These are phyloP conservation scores for Antedon mediterranea DNA, from an alignment of 53 echinoderm and acorn worm species.

Conservation along the genomic window DNA sequence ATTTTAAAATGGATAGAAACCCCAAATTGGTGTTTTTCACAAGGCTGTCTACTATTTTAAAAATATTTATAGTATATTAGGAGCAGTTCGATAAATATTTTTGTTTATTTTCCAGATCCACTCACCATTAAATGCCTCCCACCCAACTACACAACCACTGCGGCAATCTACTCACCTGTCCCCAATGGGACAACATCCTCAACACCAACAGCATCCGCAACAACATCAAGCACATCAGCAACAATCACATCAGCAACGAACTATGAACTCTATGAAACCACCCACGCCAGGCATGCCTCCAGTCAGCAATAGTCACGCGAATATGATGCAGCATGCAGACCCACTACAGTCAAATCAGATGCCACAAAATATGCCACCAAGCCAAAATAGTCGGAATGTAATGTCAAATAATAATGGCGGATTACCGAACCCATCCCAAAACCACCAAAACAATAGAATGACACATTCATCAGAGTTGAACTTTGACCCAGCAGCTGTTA, in stretches of 20 bases:
- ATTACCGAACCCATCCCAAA: slow-evolving; percentile 17
- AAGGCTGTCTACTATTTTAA: too few relatives aligned
- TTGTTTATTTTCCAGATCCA: neutral
- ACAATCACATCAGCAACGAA: slow-evolving; percentile 51
- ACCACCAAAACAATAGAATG: slow-evolving; percentile 26
- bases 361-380: slow-evolving; percentile 5
- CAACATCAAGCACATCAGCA: slow-evolving; percentile 20
- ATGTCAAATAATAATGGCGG: neutral
- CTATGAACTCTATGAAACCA: slow-evolving; percentile 30
- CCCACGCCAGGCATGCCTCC: slow-evolving; percentile 70
- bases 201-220: slow-evolving; percentile 22
- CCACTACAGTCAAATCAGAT: slow-evolving; percentile 14
- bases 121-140: neutral
- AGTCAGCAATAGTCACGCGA: slow-evolving; percentile 17
- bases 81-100: too few relatives aligned
- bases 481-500: slow-evolving; percentile 95
- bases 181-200: slow-evolving; percentile 18
- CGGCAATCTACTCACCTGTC: slow-evolving; percentile 7
- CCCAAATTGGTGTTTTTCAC: too few relatives aligned
- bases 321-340: slow-evolving; percentile 10
- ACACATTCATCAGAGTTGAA: slow-evolving; percentile 35
- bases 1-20: too few relatives aligned
- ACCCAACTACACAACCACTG: neutral
- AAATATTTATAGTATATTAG: too few relatives aligned
- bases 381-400: neutral